A percentile compares a stretch with the other conserved stretches of the same genome.
Evolutionary conservation across 2,888 invertebrate species (phyloP).

Genomic region (Phengaris alcon): DNA sequence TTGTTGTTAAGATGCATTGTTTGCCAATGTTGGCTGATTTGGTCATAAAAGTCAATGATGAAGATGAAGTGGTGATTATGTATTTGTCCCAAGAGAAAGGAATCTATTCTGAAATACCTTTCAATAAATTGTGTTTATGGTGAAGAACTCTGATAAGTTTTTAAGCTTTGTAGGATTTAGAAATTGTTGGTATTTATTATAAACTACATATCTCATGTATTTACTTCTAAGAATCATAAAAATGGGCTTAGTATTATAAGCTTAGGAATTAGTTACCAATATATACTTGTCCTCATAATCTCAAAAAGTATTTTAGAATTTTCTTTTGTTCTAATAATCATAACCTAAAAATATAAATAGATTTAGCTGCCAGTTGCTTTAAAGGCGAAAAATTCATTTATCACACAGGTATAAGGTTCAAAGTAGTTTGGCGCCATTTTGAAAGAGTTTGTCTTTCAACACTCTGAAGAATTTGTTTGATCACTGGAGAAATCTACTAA

Average conservation of each 20-base stretch:
- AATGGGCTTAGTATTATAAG: neutral
- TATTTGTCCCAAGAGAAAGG: no score
- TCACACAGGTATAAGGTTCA: neutral
- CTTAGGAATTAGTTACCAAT: neutral
- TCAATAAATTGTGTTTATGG: no score
- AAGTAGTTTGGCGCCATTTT: conserved; percentile 4
- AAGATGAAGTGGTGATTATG: no score
- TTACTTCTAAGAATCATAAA: neutral
- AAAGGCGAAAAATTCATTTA: neutral
- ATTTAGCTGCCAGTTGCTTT: neutral
- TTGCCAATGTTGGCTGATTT: no score
- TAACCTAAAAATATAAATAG: conserved; percentile 8
- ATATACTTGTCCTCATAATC: conserved; percentile 11
- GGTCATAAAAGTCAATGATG: no score
- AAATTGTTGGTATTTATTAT: no score
- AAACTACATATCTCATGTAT: neutral
- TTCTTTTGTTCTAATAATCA: conserved; percentile 6
- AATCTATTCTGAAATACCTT: no score
- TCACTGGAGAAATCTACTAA: neutral
- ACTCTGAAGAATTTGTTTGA: neutral
- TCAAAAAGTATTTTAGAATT: neutral
- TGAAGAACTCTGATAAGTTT: no score
- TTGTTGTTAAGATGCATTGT: no score
- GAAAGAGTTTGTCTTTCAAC: conserved; percentile 17
- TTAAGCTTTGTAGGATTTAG: no score